Base-by-base conservation (phyloP, 2,797 vertebrate species). In the Propithecus deckenii region DNA sequence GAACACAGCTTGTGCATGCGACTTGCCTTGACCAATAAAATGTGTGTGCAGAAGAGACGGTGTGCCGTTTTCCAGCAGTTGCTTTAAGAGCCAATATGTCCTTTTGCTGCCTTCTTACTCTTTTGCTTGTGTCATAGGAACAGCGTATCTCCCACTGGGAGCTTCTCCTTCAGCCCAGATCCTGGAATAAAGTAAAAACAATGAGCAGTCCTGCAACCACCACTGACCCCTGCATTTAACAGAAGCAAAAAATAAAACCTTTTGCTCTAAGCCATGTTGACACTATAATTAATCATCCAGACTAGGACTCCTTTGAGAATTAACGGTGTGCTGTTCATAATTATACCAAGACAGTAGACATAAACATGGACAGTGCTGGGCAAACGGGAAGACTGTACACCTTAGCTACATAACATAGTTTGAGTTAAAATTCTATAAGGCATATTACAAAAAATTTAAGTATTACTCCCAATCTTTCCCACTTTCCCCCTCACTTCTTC, bases 281-380 rank as follows among this genome's bases (percentile, higher is more conserved):
- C 84, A 80, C 22, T 43, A 23, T 59, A 83, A 86, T 93, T 84
- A 89, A 89, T 95, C 76, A 93, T n/a, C 7, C 6, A 91, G 57
- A 71, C 59, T 67, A 67, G 11, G 38, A 74, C 46, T 97, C 23
- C 20, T 84, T 91, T 59, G 63, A 88, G 41, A 94, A 89, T 75
- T 20, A 87, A 92, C 57, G 18, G 14, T 75, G 2, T 75, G 41
- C 59, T 89, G 52, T 87, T 75, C 59, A 80, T 55, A 74, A 89
- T 93, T 83, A 93, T 5, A 71, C 20, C 25, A 55, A n/a, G 12
- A 46, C 75, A 79, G 57, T 4, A 95, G 57, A 86, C 2, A 84
- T 30, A 30, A 69, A 48, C 35, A 28, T 25, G 30, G 23, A 87
- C 20, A 76, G 10, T 81, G 15, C n/a, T 23, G 1, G 23, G 20